phyloP scores from a whole-genome alignment of 2,797 vertebrate species.

The Falco columbarius region DNA sequence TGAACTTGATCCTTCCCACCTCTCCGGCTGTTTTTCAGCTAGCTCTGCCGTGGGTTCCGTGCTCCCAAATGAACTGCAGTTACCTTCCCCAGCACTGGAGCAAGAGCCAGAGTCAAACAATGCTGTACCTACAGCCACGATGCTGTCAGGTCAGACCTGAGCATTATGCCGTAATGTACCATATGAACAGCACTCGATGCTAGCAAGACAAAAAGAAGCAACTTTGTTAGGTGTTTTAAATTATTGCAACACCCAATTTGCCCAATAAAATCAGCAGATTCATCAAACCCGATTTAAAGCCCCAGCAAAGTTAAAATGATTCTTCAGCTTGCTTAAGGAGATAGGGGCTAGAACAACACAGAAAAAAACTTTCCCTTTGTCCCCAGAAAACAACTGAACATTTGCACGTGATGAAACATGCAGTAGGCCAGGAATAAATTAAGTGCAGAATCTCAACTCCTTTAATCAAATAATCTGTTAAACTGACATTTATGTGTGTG shows the following conservation, averaged over 20 bases:
- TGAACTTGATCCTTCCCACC: constrained; percentile 63
- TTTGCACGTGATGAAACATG: neutral
- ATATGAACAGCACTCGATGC: neutral
- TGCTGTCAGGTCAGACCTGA: neutral
- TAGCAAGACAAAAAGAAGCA: neutral
- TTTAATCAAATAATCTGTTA: constrained; percentile 20
- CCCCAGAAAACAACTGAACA: neutral
- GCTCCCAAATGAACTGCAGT: neutral
- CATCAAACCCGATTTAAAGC: neutral
- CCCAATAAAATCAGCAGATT: neutral
- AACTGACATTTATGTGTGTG: neutral
- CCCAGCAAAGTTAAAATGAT: neutral
- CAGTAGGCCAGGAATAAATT: constrained; percentile 31
- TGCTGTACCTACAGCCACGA: neutral
- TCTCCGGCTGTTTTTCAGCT: constrained; percentile 48
- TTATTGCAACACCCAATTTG: neutral
- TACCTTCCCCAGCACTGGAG: neutral
- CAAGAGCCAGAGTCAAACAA: neutral
- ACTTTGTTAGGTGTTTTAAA: neutral
- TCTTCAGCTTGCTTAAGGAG: neutral
- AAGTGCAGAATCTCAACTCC: neutral
- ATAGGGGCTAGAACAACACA: neutral
- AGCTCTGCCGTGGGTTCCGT: constrained; percentile 11
- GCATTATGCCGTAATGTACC: neutral
- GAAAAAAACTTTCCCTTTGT: neutral